These are phyloP conservation scores for Notolabrus celidotus DNA, from an alignment of 2,797 vertebrate genomes.

Conservation along the genomic window DNA sequence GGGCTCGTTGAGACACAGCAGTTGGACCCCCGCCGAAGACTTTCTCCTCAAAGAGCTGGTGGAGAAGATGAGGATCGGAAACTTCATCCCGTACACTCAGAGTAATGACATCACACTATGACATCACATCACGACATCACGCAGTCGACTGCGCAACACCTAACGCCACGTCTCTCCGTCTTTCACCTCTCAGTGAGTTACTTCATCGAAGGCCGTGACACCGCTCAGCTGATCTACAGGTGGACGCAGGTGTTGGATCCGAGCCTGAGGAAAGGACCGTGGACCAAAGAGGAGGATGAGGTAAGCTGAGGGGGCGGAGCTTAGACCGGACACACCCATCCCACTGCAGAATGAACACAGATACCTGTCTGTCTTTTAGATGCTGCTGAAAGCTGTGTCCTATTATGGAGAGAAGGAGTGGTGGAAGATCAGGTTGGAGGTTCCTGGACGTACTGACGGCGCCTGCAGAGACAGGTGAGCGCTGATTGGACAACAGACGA, in stretches of 20 bases:
- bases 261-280: slow-evolving; percentile 88
- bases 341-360: not conserved
- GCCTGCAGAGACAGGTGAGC: slow-evolving; percentile 92
- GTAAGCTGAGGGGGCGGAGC: slow-evolving; percentile 28
- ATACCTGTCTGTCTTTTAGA: slow-evolving; percentile 72
- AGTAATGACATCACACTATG: slow-evolving; percentile 80
- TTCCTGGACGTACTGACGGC: slow-evolving; percentile 90
- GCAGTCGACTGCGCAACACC: not conserved
- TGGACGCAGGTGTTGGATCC: slow-evolving; percentile 93
- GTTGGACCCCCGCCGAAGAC: slow-evolving; percentile 90
- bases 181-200: slow-evolving; percentile 92
- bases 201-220: slow-evolving; percentile 93
- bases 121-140: too few relatives aligned
- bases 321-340: not conserved
- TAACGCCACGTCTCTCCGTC: too few relatives aligned
- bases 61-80: slow-evolving; percentile 93
- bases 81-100: slow-evolving; percentile 93
- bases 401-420: slow-evolving; percentile 87
- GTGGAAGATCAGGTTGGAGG: slow-evolving; percentile 91
- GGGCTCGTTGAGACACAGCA: slow-evolving; percentile 81
- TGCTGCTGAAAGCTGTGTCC: slow-evolving; percentile 87
- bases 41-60: slow-evolving; percentile 86
- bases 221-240: slow-evolving; percentile 89
- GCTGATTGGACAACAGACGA: slow-evolving; percentile 1
- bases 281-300: slow-evolving; percentile 89